Percentiles rank a stretch among this genome's conserved stretches.
Evolutionary conservation across 2,797 vertebrate genomes (phyloP).

Genomic region (Fundulus diaphanus): DNA sequence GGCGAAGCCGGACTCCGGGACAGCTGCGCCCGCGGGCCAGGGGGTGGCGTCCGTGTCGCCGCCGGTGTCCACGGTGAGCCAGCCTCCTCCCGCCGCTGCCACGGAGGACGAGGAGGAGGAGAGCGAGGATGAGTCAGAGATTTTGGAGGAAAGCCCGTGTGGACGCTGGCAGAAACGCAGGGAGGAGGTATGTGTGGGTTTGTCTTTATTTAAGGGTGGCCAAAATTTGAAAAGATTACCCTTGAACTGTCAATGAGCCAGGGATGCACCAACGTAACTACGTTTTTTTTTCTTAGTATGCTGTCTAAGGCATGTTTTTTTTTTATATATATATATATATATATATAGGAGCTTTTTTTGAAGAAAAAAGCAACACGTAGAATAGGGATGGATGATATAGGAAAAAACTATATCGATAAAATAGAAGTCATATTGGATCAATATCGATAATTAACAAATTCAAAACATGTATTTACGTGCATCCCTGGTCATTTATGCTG

Average conservation of each 20-base stretch:
- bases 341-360: too few relatives aligned
- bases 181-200: slow-evolving; percentile 85
- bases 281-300: too few relatives aligned
- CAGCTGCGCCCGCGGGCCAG: slow-evolving; percentile 75
- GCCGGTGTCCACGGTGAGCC: slow-evolving; percentile 86
- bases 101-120: slow-evolving; percentile 91
- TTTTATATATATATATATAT: too few relatives aligned
- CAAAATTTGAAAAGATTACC: neutral
- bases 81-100: slow-evolving; percentile 78
- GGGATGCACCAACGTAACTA: too few relatives aligned
- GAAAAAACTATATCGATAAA: too few relatives aligned
- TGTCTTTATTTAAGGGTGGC: neutral
- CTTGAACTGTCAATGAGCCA: neutral
- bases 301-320: too few relatives aligned
- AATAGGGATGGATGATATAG: too few relatives aligned
- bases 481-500: too few relatives aligned
- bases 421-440: too few relatives aligned
- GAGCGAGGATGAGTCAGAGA: slow-evolving; percentile 97
- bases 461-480: too few relatives aligned
- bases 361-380: too few relatives aligned
- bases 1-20: slow-evolving; percentile 82
- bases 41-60: slow-evolving; percentile 89
- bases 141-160: slow-evolving; percentile 96
- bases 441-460: too few relatives aligned
- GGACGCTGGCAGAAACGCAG: slow-evolving; percentile 98